Percentiles rank a stretch among this genome's conserved stretches.
Conservation (phyloP, 2,797 vertebrate species). For the Premnoplex brunnescens region DNA sequence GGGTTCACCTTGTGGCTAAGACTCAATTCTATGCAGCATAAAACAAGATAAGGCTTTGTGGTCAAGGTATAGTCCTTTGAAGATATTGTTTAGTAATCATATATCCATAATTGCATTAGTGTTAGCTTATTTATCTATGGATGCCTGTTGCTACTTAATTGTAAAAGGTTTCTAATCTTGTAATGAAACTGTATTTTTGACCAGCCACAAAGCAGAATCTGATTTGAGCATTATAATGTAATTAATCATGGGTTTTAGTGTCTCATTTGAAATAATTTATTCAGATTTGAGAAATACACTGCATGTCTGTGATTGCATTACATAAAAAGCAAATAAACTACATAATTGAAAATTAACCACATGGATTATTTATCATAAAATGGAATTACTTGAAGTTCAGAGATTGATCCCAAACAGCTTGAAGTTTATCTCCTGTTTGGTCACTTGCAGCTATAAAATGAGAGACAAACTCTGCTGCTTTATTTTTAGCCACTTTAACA, state of each 20-base stretch:
- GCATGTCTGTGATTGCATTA: constrained; percentile 36
- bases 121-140: not conserved
- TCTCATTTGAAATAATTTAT: constrained; percentile 53
- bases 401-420: not conserved
- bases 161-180: constrained; percentile 58
- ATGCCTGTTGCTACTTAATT: constrained; percentile 33
- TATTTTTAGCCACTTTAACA: not conserved
- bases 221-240: constrained; percentile 44
- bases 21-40: not conserved
- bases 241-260: constrained; percentile 54
- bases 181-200: constrained; percentile 55
- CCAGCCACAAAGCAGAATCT: constrained; percentile 31
- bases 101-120: constrained; percentile 8
- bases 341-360: not conserved
- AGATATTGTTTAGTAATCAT: not conserved
- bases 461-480: not conserved
- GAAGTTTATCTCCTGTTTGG: not conserved
- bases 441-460: not conserved
- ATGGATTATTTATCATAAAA: constrained; percentile 11
- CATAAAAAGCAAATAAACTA: constrained; percentile 47
- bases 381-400: not conserved
- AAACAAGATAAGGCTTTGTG: not conserved
- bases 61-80: not conserved
- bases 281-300: constrained; percentile 36
- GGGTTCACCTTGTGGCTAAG: not conserved